Evolutionary conservation across 1,140 invertebrate species (phyloP), one percentile per base, ranked within the genome.

Genomic region (Cheumatopsyche charites): DNA sequence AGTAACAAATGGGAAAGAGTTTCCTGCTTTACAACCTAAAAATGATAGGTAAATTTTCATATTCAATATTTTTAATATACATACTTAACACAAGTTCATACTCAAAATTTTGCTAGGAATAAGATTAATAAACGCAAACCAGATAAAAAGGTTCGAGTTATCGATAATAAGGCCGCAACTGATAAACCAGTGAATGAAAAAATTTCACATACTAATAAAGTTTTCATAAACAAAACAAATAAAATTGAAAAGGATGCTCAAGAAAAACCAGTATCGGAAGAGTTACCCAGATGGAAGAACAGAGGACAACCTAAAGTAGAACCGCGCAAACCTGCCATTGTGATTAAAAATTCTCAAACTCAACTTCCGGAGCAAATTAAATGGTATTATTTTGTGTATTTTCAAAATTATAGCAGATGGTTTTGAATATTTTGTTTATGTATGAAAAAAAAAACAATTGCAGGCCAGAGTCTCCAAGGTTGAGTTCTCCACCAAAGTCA

Each of bases 1-100:
- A 76, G n/a, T 80, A 78, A 0, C 67, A 9, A 75, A 75, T 36
- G 74, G 74, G 2, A 81, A 82, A 63, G 82, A 83, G 47, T 83
- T 83, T 63, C 81, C 82, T 13, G 80, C 80, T 0, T 74, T 83
- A n/a, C 62, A 70, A 21, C 25, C 61, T 52, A 75, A 70, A 42
- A 72, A 70, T 17, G 73, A 75, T 47, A 71, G 58, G 69, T 63
- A 41, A 47, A 6, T 4, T 58, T 21, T n/a, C 13, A 58, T 58
- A 26, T 58, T 58, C 3, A 58, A 17, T 23, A 23, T 26, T n/a
- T 58, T 58, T 23, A 21, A 23, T 26, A 58, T 43, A 9, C 7
- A 9, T 43, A 43, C n/a, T 43, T 43, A 9, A n/a, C n/a, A n/a
- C n/a, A n/a, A n/a, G n/a, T n/a, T n/a, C n/a, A n/a, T n/a, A n/a